Conservation (phyloP, 2,888 invertebrate species). For the Pammene fasciana region DNA sequence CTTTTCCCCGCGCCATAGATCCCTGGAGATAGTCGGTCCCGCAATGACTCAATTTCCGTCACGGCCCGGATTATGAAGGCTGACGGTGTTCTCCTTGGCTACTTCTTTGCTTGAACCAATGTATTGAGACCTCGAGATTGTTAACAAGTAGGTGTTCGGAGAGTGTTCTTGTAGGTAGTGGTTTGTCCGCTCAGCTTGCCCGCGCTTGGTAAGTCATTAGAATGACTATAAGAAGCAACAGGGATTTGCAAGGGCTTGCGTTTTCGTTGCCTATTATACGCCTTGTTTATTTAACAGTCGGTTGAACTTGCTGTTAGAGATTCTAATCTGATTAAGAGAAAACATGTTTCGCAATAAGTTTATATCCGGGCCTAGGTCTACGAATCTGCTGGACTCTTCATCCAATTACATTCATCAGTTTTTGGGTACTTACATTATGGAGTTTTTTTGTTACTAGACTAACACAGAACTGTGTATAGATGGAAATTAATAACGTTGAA, state of each 20-base stretch:
- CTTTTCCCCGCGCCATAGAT: slow-evolving; percentile 48
- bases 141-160: neutral
- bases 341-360: neutral
- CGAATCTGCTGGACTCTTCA: too few species aligned
- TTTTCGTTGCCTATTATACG: slow-evolving; percentile 49
- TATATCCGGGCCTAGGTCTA: neutral
- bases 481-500: too few species aligned
- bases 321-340: neutral
- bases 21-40: slow-evolving; percentile 58
- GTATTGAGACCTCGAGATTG: neutral
- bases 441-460: too few species aligned
- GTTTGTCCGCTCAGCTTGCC: neutral
- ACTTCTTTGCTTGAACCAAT: neutral
- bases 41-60: slow-evolving; percentile 68
- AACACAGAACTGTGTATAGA: too few species aligned
- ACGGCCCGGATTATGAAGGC: slow-evolving; percentile 49
- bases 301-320: slow-evolving; percentile 31
- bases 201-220: neutral
- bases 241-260: slow-evolving; percentile 29
- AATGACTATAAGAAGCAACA: slow-evolving; percentile 14
- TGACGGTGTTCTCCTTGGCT: neutral
- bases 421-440: too few species aligned
- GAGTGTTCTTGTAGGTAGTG: neutral
- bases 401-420: too few species aligned
- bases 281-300: slow-evolving; percentile 49